These are phyloP conservation scores for Calidris pugnax DNA, from an alignment of 2,113 vertebrate genomes.

Conservation along the genomic window DNA sequence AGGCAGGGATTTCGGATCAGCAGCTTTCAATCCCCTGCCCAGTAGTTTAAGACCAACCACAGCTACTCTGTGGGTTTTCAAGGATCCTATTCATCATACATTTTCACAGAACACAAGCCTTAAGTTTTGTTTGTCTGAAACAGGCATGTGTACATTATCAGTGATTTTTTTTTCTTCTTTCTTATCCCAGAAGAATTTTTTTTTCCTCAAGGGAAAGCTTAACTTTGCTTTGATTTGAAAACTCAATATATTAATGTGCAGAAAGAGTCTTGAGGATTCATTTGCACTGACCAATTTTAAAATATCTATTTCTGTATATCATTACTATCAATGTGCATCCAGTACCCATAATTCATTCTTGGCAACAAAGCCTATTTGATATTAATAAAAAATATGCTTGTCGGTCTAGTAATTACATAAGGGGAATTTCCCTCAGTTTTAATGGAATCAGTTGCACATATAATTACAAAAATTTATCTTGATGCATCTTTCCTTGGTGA, in stretches of 20 bases:
- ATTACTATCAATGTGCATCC: not conserved
- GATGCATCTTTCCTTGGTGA: not conserved
- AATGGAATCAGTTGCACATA: not conserved
- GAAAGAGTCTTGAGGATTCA: not conserved
- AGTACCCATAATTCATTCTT: not conserved
- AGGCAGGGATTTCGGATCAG: not conserved
- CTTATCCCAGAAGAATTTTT: not conserved
- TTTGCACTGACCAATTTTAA: not conserved
- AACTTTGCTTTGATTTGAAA: not conserved
- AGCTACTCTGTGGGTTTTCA: not conserved
- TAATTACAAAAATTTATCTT: not conserved
- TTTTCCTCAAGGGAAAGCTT: not conserved
- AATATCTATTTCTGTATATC: not conserved
- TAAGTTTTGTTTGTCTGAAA: not conserved
- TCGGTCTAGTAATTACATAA: not conserved
- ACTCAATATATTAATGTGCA: not conserved
- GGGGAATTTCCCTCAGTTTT: not conserved
- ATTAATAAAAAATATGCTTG: not conserved
- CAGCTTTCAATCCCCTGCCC: not conserved
- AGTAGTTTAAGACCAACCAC: not conserved
- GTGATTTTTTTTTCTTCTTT: not conserved
- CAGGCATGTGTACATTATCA: rapidly evolving
- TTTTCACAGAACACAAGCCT: not conserved
- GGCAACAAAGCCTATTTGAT: not conserved
- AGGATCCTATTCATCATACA: not conserved